Conservation (phyloP, 1,140 invertebrate genomes). For the Theocolax elegans region DNA sequence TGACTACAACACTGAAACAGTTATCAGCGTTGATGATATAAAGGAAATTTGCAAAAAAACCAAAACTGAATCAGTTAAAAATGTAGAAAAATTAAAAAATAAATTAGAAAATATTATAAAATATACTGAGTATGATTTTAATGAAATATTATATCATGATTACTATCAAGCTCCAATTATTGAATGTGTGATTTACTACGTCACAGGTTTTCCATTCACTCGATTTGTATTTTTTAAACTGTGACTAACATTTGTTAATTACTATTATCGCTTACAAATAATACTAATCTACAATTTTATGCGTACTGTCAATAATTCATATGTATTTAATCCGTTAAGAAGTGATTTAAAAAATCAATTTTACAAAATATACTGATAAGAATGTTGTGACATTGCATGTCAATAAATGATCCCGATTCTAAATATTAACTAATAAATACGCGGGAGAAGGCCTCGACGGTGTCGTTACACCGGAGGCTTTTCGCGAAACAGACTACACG, state of each 20-base stretch:
- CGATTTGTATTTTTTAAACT: too few species aligned
- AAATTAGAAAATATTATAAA: not conserved
- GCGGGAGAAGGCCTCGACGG: too few species aligned
- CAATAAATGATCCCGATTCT: too few species aligned
- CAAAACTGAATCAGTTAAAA: not conserved
- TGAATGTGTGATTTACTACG: not conserved
- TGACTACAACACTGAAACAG: too few species aligned
- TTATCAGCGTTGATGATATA: not conserved
- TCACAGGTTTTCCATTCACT: conserved; percentile 7
- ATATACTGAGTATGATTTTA: not conserved
- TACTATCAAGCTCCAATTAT: not conserved
- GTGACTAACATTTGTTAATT: not conserved
- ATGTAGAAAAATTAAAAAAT: not conserved
- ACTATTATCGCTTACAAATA: not conserved
- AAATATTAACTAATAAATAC: too few species aligned
- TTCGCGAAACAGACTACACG: too few species aligned
- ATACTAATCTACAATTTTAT: not conserved
- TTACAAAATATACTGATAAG: too few species aligned
- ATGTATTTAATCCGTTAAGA: not conserved
- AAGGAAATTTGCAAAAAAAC: too few species aligned
- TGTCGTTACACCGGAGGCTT: too few species aligned
- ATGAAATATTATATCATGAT: not conserved
- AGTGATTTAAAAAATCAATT: not conserved
- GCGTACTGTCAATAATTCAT: not conserved
- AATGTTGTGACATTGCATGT: too few species aligned